Evolutionary conservation across 2,113 vertebrate species (phyloP), one percentile per base, ranked within the genome.

Genomic region (Desmodus rotundus): DNA sequence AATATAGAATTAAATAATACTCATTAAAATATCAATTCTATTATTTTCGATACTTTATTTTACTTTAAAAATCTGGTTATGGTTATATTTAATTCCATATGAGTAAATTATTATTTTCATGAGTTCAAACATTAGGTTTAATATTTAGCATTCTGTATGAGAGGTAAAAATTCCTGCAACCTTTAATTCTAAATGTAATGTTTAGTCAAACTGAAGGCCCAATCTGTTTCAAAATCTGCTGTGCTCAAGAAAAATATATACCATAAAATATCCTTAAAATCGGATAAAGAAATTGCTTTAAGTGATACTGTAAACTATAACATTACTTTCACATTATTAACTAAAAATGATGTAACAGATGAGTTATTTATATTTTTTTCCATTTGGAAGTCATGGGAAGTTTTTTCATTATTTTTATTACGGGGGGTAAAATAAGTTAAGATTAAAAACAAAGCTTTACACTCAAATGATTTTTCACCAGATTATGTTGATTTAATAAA

Each of bases 401-500:
- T 0, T 56, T 67, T 87, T 68, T 19, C 0, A 24, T 95, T 93
- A 87, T 54, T 83, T 78, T 88, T 72, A 73, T 95, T 47, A 68
- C 47, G 12, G 63, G 72, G 33, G 52, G 41, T 82, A 80, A 87
- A 95, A 5, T 4, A 81, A 95, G 7, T 41, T 89, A 93, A 54
- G 33, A 14, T 2, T 89, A 26, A 31, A 58, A 76, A 50, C 85
- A 45, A 24, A 58, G 11, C 41, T 92, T 50, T 43, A 86, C 38
- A 36, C 3, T 15, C 16, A 61, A 89, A 58, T 5, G 0, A 0
- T 95, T 95, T 83, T 73, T 93, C 28, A 52, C 68, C 76, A 81
- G 12, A 81, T 33, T 95, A 36, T 89, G 19, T 61, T 92, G 31
- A 89, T 83, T 88, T 24, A 93, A 72, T 87, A 94, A 89, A 95